These are phyloP conservation scores for Lepilemur ruficaudatus DNA, from an alignment of 2,797 vertebrate species.

Conservation along the genomic window DNA sequence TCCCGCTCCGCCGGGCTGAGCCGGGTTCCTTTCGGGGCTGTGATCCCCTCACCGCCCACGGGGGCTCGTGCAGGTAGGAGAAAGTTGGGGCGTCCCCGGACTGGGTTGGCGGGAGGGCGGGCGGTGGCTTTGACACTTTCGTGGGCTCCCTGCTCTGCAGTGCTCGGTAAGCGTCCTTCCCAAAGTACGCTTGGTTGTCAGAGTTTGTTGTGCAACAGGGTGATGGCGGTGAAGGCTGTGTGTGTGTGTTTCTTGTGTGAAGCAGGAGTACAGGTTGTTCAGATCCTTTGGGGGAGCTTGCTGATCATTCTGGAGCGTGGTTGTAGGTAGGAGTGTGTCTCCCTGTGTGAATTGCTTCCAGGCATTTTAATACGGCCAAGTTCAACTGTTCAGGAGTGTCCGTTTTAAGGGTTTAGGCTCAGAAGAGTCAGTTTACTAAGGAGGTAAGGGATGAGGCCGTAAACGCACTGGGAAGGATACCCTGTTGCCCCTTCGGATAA, in stretches of 20 bases:
- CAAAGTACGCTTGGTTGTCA: no score
- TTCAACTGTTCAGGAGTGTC: not conserved
- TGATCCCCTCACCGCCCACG: rapidly evolving
- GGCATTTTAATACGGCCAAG: not conserved
- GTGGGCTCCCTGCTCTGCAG: no score
- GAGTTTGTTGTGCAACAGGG: not conserved
- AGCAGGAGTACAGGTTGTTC: not conserved
- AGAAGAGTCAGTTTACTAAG: not conserved
- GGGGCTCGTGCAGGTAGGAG: constrained; percentile 37
- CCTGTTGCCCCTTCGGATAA: not conserved
- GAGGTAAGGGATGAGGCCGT: not conserved
- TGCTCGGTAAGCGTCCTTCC: not conserved
- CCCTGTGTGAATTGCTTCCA: not conserved
- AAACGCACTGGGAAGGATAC: rapidly evolving
- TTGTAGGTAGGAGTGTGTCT: not conserved
- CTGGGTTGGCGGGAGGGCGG: rapidly evolving
- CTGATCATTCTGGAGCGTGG: not conserved
- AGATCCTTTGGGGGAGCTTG: not conserved
- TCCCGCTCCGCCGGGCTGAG: not conserved
- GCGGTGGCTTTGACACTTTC: not conserved
- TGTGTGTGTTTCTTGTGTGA: not conserved
- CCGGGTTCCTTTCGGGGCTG: not conserved
- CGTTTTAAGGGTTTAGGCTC: not conserved
- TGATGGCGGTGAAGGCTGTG: not conserved
- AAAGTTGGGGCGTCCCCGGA: not conserved